These are phyloP conservation scores for Sebastes kiyomatsui DNA, from an alignment of 2,797 vertebrate genomes.

Conservation along the genomic window DNA sequence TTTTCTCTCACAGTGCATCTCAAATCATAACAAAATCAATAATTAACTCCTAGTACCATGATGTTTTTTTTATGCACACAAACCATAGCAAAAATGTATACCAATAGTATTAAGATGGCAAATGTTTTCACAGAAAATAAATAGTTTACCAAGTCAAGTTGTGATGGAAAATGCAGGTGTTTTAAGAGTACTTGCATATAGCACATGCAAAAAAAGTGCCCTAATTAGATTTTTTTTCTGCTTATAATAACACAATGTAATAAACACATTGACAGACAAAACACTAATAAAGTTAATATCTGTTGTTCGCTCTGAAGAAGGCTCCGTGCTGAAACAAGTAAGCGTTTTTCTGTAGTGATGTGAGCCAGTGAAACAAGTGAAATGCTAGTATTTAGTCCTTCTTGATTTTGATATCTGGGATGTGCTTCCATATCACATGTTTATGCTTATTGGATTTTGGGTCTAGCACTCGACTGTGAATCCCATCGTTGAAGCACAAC, in stretches of 20 bases:
- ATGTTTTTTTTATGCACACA: slow-evolving; percentile 58
- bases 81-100: slow-evolving; percentile 41
- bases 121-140: slow-evolving; percentile 78
- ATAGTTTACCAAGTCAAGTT: slow-evolving; percentile 50
- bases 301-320: background rate
- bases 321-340: no score
- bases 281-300: slow-evolving; percentile 2
- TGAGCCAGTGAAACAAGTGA: background rate
- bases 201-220: slow-evolving; percentile 51
- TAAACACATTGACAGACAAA: slow-evolving; percentile 29
- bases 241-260: slow-evolving; percentile 13
- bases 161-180: slow-evolving; percentile 33
- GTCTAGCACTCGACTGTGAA: no score
- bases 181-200: slow-evolving; percentile 32
- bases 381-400: background rate
- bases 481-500: no score
- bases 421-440: background rate
- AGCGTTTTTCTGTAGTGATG: background rate
- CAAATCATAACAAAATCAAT: slow-evolving; percentile 38
- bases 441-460: no score
- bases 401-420: background rate
- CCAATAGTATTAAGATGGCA: slow-evolving; percentile 37
- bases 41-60: slow-evolving; percentile 65
- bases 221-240: slow-evolving; percentile 19
- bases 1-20: slow-evolving; percentile 50